Conservation (phyloP, 2,797 vertebrate genomes). For the Enteromius thamalakanensis region DNA sequence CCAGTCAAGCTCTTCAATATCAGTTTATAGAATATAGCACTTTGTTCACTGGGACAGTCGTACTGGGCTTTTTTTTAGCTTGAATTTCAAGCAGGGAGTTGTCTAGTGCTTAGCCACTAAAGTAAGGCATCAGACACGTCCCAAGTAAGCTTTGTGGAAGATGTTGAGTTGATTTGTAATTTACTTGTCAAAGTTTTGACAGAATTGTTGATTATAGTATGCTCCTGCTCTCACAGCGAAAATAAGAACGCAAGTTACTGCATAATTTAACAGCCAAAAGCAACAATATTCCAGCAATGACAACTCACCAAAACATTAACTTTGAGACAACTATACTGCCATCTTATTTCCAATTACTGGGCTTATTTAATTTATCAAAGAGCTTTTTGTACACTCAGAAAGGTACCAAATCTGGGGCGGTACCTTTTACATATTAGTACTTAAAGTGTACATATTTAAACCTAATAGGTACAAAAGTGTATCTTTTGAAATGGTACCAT, state of each 20-base stretch:
- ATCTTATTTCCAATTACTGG: background rate
- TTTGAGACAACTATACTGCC: background rate
- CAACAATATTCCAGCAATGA: constrained; percentile 11
- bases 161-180: background rate
- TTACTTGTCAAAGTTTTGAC: constrained; percentile 14
- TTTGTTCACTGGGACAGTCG: background rate
- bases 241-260: background rate
- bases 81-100: background rate
- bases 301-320: background rate
- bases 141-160: constrained; percentile 1
- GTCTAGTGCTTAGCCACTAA: constrained; percentile 1
- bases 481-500: too few relatives aligned
- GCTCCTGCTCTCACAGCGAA: background rate
- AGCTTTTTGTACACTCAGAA: background rate
- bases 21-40: background rate
- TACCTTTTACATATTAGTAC: too few relatives aligned
- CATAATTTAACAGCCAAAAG: constrained; percentile 16
- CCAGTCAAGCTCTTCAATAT: background rate
- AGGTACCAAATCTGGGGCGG: too few relatives aligned
- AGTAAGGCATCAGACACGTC: background rate
- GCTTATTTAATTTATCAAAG: background rate
- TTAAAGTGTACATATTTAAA: too few relatives aligned
- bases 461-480: too few relatives aligned
- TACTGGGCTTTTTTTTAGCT: background rate
- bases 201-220: constrained; percentile 24